phyloP scores from a whole-genome alignment of 2,888 invertebrate genomes.

The Pterobdella sp. region DNA sequence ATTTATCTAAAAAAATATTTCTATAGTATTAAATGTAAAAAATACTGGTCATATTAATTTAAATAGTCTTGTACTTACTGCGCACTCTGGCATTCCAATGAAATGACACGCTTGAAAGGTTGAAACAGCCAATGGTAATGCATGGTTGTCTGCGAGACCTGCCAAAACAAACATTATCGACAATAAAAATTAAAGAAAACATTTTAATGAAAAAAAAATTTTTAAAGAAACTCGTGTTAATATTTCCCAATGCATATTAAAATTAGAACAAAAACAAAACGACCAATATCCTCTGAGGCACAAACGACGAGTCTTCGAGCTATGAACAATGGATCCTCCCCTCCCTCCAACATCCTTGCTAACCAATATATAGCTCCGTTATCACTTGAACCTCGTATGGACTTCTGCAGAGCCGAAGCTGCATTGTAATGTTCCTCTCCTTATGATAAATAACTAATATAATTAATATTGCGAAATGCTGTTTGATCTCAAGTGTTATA shows the following conservation, averaged over 20 bases:
- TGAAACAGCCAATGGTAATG: conserved; percentile 63
- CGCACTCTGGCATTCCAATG: conserved; percentile 73
- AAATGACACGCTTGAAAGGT: conserved; percentile 71
- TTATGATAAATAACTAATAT: conserved; percentile 27
- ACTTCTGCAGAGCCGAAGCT: conserved; percentile 74
- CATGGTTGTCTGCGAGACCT: conserved; percentile 55
- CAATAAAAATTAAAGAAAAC: not conserved
- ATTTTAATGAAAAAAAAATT: too few species aligned
- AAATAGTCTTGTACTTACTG: conserved; percentile 53
- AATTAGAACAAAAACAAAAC: conserved; percentile 32
- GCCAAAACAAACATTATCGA: not conserved
- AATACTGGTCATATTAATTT: not conserved
- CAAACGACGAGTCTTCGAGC: conserved; percentile 67
- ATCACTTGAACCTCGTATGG: conserved; percentile 70
- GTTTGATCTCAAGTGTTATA: too few species aligned
- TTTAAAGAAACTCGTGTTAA: not conserved
- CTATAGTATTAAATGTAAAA: not conserved
- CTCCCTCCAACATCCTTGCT: conserved; percentile 68
- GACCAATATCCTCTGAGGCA: conserved; percentile 72
- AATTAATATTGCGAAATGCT: too few species aligned
- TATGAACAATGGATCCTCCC: conserved; percentile 71
- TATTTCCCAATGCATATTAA: not conserved
- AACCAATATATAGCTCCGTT: conserved; percentile 76
- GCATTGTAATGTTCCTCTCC: conserved; percentile 75
- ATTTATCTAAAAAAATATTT: conserved; percentile 47